These are phyloP conservation scores for Caerostris extrusa DNA, from an alignment of 1,140 invertebrate genomes.

Conservation along the genomic window DNA sequence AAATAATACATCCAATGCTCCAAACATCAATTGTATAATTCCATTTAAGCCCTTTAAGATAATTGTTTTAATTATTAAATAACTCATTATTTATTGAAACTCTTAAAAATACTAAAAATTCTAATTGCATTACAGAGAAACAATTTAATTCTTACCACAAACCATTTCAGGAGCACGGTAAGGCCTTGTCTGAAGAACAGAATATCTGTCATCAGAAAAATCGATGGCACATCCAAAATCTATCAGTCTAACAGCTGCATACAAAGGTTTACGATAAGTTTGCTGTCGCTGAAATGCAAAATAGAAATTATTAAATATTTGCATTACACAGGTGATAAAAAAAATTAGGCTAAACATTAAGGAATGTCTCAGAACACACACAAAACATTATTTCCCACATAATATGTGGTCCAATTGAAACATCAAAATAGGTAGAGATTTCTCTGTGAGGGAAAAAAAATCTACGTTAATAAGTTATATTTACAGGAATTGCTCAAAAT, in stretches of 20 bases:
- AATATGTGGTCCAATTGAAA: too few species aligned
- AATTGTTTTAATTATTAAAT: background rate
- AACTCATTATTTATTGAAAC: background rate
- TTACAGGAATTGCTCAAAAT: too few species aligned
- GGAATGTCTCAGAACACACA: too few species aligned
- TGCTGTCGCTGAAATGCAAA: background rate
- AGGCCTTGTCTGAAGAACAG: constrained; percentile 98
- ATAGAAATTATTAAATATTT: too few species aligned
- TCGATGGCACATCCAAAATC: constrained; percentile 99
- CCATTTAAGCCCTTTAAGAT: constrained; percentile 94
- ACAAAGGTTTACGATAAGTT: constrained; percentile 4
- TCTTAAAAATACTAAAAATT: background rate
- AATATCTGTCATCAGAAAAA: constrained; percentile 99
- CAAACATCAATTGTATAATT: constrained; percentile 99
- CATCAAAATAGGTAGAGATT: too few species aligned
- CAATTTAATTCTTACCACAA: constrained; percentile 86
- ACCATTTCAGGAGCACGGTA: constrained; percentile 99
- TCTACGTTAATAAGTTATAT: too few species aligned
- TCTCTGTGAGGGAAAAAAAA: too few species aligned
- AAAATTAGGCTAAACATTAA: too few species aligned
- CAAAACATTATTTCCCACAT: too few species aligned
- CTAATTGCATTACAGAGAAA: background rate
- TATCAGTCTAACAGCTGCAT: constrained; percentile 91
- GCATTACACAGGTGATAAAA: too few species aligned
- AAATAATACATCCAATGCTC: constrained; percentile 99